Evolutionary conservation across 2,797 vertebrate genomes (phyloP).

Genomic region (Sebastiscus tertius): DNA sequence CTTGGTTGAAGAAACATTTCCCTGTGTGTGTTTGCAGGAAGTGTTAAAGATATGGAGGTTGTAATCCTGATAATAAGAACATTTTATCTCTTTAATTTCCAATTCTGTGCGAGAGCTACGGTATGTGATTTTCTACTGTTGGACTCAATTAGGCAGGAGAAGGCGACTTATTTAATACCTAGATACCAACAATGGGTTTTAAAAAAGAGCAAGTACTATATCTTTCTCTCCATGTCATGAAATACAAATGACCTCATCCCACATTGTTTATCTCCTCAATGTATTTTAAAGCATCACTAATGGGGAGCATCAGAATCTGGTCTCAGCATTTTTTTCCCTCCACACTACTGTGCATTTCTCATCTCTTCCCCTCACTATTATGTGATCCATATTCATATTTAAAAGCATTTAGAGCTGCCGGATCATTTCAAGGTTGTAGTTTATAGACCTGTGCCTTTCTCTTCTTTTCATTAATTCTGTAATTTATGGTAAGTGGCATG

Average conservation of each 20-base stretch:
- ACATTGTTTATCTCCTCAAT: conserved; percentile 70
- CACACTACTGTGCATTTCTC: conserved; percentile 45
- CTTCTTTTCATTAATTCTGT: conserved; percentile 52
- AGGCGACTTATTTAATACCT: conserved; percentile 49
- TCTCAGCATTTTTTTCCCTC: conserved; percentile 61
- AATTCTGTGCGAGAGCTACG: conserved; percentile 16
- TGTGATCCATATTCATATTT: conserved; percentile 66
- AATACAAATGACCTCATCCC: conserved; percentile 72
- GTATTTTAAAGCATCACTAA: conserved; percentile 75
- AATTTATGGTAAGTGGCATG: conserved; percentile 67
- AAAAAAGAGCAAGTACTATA: conserved; percentile 41
- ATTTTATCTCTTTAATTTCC: conserved; percentile 31
- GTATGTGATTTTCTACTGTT: conserved; percentile 36
- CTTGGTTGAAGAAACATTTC: neutral
- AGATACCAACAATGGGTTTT: conserved; percentile 25
- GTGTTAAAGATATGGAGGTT: conserved; percentile 21
- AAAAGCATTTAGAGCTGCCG: conserved; percentile 43
- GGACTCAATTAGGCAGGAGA: conserved; percentile 43
- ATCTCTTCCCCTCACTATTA: conserved; percentile 35
- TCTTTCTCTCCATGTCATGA: conserved; percentile 63
- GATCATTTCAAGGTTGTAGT: conserved; percentile 50
- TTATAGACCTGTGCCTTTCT: conserved; percentile 40
- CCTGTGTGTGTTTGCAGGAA: conserved; percentile 5
- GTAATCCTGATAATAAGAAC: conserved; percentile 15
- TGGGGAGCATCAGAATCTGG: conserved; percentile 61